Evolutionary conservation across 2,113 vertebrate genomes (phyloP), one percentile per base, ranked within the genome.

Genomic region (Hystrix cristata): DNA sequence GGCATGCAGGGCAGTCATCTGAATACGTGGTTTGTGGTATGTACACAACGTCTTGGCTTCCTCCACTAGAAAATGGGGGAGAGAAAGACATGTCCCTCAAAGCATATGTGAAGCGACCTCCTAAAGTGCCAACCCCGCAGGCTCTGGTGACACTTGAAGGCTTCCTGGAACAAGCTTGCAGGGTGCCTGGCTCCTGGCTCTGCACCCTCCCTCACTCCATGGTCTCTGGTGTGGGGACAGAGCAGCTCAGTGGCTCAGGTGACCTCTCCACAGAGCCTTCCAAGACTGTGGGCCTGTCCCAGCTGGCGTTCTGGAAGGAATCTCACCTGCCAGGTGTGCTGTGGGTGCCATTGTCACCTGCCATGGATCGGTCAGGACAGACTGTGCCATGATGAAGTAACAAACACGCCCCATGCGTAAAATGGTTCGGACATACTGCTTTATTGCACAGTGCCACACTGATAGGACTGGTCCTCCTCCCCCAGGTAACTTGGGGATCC

Each of bases 61-160:
- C 51, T 60, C 38, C 74, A 3, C 51, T 21, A 6, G 87, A 27
- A 83, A 64, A 43, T 1, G 0, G 16, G 48, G n/a, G n/a, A n/a
- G n/a, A 18, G 53, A 38, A n/a, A 43, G 62, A 46, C 21, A 7
- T 5, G 2, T 16, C 11, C 55, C 38, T 38, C 10, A 0, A 14
- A 21, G 18, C 21, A 25, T 4, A 3, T 57, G 29, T 19, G 48
- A 46, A 19, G 12, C 7, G n/a, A 16, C 2, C 29, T n/a, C 51
- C 80, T 0, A 0, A 7, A 25, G 48, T 6, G 6, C 57, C 67
- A 10, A 2, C 2, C 6, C 7, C 2, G 15, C 3, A 0, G 12
- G 55, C 31, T 53, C 31, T 2, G 25, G 91, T 0, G 23, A 62
- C 0, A 9, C 69, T 59, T 19, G 14, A 8, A 7, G 38, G 38